Evolutionary conservation across 2,113 vertebrate species (phyloP), one percentile per base, ranked within the genome.

Genomic region (Anas platyrhynchos): DNA sequence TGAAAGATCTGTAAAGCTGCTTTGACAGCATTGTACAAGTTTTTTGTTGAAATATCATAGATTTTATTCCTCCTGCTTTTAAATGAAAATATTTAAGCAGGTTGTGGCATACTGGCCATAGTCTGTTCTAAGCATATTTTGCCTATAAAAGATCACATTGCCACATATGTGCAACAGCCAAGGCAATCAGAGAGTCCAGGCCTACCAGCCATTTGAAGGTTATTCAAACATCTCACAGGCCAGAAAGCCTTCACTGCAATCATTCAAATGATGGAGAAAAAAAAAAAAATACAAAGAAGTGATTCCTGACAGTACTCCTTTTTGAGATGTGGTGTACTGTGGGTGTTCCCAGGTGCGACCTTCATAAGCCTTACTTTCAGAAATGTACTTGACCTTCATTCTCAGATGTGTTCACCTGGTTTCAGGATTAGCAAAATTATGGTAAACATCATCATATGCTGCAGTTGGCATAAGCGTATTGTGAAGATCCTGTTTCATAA

Each of bases 381-480:
- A 65, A 77, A 87, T 1, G 72, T 32, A 18, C 23, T 36, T 31
- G 25, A 54, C 26, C 32, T 36, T 48, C 25, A 48, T 27, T 38
- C 32, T 58, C 54, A 73, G 29, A 36, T 8, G 20, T 55, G 16
- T 27, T 77, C 16, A 65, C 6, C 34, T 56, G 25, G 56, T 62
- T 44, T 61, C 65, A 73, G 21, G 23, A 77, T 74, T 22, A 88
- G 55, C 27, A 61, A 63, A 55, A 55, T 34, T 10, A 55, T 2
- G 20, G 31, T 32, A 34, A 55, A 74, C 1, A 4, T 50, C 43
- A 36, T 55, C 32, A 66, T 13, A 34, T 61, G 5, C 21, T 78
- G 61, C 22, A 44, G 23, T 14, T 77, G 36, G 16, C 6, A 0
- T 41, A 74, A 83, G 4, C 0, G 0, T 5, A 34, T 15, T 15